These are phyloP conservation scores for Cremastobaeus sp. DNA, from an alignment of 2,888 invertebrate genomes.

Conservation along the genomic window DNA sequence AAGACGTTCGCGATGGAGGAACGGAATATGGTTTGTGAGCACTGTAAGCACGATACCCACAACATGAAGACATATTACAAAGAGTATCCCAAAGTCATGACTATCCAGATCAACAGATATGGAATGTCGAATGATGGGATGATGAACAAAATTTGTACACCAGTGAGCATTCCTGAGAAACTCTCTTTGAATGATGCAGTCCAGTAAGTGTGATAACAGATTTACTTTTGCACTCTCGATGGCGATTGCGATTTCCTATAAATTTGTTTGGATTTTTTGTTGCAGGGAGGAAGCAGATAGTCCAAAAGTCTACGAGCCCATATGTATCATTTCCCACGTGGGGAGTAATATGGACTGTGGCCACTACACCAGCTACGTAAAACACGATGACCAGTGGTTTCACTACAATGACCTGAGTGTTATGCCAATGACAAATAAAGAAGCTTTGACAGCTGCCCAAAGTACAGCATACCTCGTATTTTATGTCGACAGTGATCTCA, in stretches of 20 bases:
- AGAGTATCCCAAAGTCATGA: constrained; percentile 68
- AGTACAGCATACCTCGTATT: constrained; percentile 71
- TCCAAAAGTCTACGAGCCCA: constrained; percentile 65
- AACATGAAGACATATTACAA: constrained; percentile 68
- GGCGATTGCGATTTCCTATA: neutral
- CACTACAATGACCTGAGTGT: constrained; percentile 71
- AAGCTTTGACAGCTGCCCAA: constrained; percentile 68
- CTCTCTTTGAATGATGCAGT: constrained; percentile 64
- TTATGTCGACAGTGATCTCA: constrained; percentile 65
- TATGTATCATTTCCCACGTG: constrained; percentile 71
- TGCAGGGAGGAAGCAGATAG: constrained; percentile 48
- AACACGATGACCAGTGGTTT: constrained; percentile 69
- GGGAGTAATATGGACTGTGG: constrained; percentile 72
- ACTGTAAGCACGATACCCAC: constrained; percentile 67
- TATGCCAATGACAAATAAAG: constrained; percentile 66
- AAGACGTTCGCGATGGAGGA: constrained; percentile 68
- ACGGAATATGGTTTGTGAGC: constrained; percentile 67
- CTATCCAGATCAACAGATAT: constrained; percentile 70
- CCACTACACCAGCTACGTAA: constrained; percentile 72
- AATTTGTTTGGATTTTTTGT: constrained; percentile 16
- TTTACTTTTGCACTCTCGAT: no score
- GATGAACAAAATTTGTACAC: constrained; percentile 69
- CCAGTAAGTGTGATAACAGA: constrained; percentile 62
- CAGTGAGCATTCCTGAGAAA: constrained; percentile 67
- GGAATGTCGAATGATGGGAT: constrained; percentile 67